phyloP scores from a whole-genome alignment of 2,113 vertebrate species.

The Erythrocercus mccallii region DNA sequence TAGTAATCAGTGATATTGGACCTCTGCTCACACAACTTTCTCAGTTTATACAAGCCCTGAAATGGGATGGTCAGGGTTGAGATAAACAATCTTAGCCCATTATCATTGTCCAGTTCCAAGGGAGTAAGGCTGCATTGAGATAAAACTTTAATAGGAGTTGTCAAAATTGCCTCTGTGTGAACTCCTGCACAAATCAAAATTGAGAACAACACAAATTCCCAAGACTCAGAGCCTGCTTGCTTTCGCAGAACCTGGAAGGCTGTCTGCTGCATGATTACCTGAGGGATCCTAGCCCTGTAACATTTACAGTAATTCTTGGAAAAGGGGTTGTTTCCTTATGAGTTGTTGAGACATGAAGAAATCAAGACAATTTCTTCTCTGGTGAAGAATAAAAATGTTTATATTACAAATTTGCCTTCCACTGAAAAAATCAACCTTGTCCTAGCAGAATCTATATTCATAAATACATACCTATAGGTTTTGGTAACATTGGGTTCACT shows the following conservation, averaged over 20 bases:
- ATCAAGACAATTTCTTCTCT: background rate
- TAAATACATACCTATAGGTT: background rate
- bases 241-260: background rate
- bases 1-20: background rate
- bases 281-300: background rate
- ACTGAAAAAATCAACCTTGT: background rate
- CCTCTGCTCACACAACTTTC: background rate
- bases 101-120: background rate
- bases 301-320: background rate
- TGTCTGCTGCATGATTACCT: background rate
- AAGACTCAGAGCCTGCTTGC: background rate
- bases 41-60: background rate
- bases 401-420: background rate
- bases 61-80: background rate
- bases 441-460: background rate
- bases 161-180: background rate
- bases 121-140: background rate
- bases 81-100: background rate
- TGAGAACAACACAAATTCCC: background rate
- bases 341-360: background rate
- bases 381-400: background rate
- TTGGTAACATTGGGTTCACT: background rate
- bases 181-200: background rate
- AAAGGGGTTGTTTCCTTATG: background rate
- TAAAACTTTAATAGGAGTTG: background rate